A percentile compares a stretch with the other conserved stretches of the same genome.
Evolutionary conservation across 1,140 invertebrate genomes (phyloP).

Genomic region (Gryllus bimaculatus): DNA sequence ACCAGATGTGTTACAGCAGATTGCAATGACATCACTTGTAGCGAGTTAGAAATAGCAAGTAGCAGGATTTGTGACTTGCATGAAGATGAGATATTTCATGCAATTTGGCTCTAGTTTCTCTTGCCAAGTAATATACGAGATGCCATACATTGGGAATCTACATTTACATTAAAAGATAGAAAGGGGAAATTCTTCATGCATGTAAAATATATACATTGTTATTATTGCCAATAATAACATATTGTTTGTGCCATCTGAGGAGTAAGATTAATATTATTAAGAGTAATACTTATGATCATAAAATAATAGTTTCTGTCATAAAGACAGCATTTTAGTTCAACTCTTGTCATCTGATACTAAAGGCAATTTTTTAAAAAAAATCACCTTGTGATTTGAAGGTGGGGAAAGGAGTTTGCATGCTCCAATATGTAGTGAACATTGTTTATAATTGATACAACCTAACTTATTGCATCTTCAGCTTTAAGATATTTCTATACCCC

Average conservation of each 20-base stretch:
- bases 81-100: background rate
- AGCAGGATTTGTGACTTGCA: background rate
- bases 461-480: conserved; percentile 7
- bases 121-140: background rate
- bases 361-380: background rate
- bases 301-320: background rate
- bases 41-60: background rate
- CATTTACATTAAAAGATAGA: background rate
- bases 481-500: background rate
- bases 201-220: background rate
- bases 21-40: background rate
- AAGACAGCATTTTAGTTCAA: background rate
- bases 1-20: background rate
- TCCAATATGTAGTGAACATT: background rate
- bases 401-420: background rate
- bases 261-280: conserved; percentile 1
- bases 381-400: background rate
- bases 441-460: conserved; percentile 5
- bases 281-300: background rate
- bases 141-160: background rate
- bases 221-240: background rate
- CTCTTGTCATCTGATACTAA: background rate
- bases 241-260: background rate
- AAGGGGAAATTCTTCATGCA: background rate
- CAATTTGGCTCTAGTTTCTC: background rate